Conservation (phyloP, 92 coral and sea anemone species). For the Actinernus sp. region DNA sequence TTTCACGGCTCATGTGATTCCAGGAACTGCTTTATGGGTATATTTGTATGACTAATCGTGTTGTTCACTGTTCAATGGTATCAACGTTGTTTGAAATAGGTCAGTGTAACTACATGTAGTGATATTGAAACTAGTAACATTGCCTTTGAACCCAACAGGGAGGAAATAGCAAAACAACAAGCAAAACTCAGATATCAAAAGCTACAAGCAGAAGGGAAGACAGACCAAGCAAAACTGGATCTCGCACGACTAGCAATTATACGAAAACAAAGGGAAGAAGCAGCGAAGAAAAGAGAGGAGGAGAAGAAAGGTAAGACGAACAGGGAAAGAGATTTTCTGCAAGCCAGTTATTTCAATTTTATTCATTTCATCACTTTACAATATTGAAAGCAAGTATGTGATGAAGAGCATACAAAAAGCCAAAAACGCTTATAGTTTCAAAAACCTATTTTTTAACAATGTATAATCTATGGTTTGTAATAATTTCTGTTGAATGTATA, state of each 20-base stretch:
- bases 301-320: conserved; percentile 95
- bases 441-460: too few relatives aligned
- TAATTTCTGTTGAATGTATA: too few relatives aligned
- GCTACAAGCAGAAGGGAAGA: conserved; percentile 88
- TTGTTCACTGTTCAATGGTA: too few relatives aligned
- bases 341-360: too few relatives aligned
- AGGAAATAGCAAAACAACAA: conserved; percentile 93
- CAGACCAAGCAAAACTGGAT: conserved; percentile 92
- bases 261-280: conserved; percentile 89
- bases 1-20: too few relatives aligned
- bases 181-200: conserved; percentile 68
- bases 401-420: too few relatives aligned
- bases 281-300: conserved; percentile 82
- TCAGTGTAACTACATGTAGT: neutral
- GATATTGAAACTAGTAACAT: neutral
- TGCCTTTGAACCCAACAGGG: conserved; percentile 44
- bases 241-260: conserved; percentile 94
- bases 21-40: neutral
- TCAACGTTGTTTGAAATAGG: neutral
- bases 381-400: too few relatives aligned
- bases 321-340: too few relatives aligned
- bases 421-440: too few relatives aligned
- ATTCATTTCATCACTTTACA: too few relatives aligned
- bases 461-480: too few relatives aligned
- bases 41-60: neutral